Base-by-base conservation (phyloP, 2,888 invertebrate species). In the Conops quadrifasciatus region DNA sequence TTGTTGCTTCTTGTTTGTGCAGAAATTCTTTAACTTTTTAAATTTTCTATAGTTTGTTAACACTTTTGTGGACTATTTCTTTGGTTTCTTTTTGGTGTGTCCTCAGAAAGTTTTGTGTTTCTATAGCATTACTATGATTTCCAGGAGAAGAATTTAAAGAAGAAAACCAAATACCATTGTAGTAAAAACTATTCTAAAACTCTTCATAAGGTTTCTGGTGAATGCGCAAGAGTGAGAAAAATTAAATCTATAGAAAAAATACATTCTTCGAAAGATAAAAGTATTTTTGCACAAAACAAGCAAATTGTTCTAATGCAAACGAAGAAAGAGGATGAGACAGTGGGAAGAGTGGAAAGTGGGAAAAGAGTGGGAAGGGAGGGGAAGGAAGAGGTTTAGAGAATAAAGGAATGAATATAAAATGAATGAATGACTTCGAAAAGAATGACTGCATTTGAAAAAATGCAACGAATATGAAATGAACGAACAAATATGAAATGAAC, bases 91-190 rank as follows among this genome's bases (percentile, higher is more conserved):
- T 49, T 49, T 53, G 53, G 13, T 53, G 19, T 36, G 11, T 21
- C 24, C 21, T 21, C n/a, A 21, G 5, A 36, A 36, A 4, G 19
- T 21, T 21, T 21, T 53, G 9, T 7, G 9, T 36, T 36, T 36
- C 36, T 36, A 36, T 36, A 11, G 58, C 58, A 58, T 58, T 58
- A 26, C 28, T 58, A 58, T 16, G 58, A 24, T 28, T 58, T 58
- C 58, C 58, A 58, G 5, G 24, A 58, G 58, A 58, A 28, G 53
- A 26, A 58, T 3, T 1, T 15, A 26, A 2, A 53, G 4, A 58
- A 28, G 58, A 58, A 58, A 2, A 58, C 15, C 7, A 21, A 56
- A 58, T 26, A 24, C 36, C 4, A 28, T 26, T 58, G 15, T 24
- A 28, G 24, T 58, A 24, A 16, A 58, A 58, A 58, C 15, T 58